Base-by-base conservation (phyloP, 2,797 vertebrate species). In the Enteromius trimaculatus region DNA sequence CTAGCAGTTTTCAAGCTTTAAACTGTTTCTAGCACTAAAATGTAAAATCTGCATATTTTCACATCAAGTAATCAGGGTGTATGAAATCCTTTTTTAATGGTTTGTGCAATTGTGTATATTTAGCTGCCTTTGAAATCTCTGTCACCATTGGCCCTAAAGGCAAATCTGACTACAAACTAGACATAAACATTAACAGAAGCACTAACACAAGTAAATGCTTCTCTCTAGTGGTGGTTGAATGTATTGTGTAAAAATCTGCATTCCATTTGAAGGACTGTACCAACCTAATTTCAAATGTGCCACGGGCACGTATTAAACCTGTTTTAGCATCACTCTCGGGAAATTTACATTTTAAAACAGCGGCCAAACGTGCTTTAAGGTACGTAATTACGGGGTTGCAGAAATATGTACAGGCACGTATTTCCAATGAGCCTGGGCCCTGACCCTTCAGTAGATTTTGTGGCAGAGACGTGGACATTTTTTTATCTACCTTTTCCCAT, bases 211-310 rank as follows among this genome's bases (percentile, higher is more conserved):
- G 62, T 42, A 76, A 76, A 77, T 77, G 72, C 72, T 68, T 68
- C 81, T 34, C 72, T 82, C 81, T 82, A 77, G 81, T 76, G 72
- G 81, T 58, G 49, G 62, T 17, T 1, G 13, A 66, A n/a, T 34
- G 71, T 76, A 82, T 68, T 68, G 77, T 66, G 21, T 44, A 68
- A 70, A 6, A 65, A 31, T 13, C 5, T 1, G 3, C 16, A 17
- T 66, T 2, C 5, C 3, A 23, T 17, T 34, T 34, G 0, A 3
- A 10, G 6, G 6, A 6, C 37, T 37, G 37, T 37, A 7, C 37
- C 37, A 37, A 37, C 37, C 37, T 37, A 37, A 37, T 34, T 37
- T 6, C 34, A 37, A 37, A 37, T 3, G 6, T 37, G 37, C 37
- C 37, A 37, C 37, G 37, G 37, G 0, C 37, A 7, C 1, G 37